Evolutionary conservation across 2,888 invertebrate genomes (phyloP), one percentile per base, ranked within the genome.

Genomic region (Anoplius nigerrimus): DNA sequence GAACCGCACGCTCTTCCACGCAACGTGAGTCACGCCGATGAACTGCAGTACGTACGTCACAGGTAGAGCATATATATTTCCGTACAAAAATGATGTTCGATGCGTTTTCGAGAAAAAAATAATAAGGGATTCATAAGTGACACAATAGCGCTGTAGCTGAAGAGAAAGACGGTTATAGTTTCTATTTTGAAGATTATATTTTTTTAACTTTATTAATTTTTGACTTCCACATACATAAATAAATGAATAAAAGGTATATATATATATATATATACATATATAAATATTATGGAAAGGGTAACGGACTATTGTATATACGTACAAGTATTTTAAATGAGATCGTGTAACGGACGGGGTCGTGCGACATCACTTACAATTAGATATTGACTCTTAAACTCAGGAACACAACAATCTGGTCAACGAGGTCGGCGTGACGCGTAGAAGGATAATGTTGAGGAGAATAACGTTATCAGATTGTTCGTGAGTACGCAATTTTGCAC

Each of bases 181-280:
- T 84, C 81, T 81, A 84, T 84, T 84, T 84, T 84, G 54, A 80
- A 83, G 72, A 82, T 82, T 78, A 76, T 83, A 83, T 84, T 84
- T 84, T 84, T 82, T 84, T 80, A 80, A 74, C 75, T 82, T 82
- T 75, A 80, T 84, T 81, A 77, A 79, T 84, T 83, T 82, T 81
- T 74, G 75, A 82, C 76, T 75, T 82, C 77, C 78, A 78, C 79
- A 68, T 78, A 74, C 66, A 75, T 73, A 70, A 53, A 60, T 62
- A 42, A 21, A 55, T 51, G 45, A 22, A 53, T 45, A 24, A 62
- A 60, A 55, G 48, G 51, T 34, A 66, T 64, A 61, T 48, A 57
- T 43, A 71, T 61, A 65, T 48, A 60, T 62, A 63, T 51, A 51
- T 51, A 57, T 20, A 62, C 20, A 58, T 46, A 56, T 45, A 55